A percentile compares a stretch with the other conserved stretches of the same genome.
Conservation (phyloP, 2,113 vertebrate species). For the Passer domesticus region DNA sequence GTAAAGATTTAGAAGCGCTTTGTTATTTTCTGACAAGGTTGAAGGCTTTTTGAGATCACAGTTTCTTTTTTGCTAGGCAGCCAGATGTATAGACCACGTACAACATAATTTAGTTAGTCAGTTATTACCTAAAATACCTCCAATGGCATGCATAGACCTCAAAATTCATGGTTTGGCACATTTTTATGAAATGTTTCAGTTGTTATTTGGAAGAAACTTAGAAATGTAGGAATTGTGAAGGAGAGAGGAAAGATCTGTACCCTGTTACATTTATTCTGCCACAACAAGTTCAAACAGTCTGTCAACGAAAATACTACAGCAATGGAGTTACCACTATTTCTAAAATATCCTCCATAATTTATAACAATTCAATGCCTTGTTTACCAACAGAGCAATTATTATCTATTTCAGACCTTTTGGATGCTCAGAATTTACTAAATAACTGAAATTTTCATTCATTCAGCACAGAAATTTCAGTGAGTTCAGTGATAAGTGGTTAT, state of each 20-base stretch:
- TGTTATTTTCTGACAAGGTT: conserved; percentile 14
- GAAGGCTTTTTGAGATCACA: conserved; percentile 18
- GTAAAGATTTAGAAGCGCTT: conserved; percentile 35
- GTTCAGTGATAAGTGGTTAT: rapidly evolving
- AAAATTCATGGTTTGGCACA: not conserved
- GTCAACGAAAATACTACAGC: not conserved
- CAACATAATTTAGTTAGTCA: not conserved
- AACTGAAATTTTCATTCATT: not conserved
- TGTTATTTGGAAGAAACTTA: not conserved
- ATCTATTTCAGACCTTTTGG: not conserved
- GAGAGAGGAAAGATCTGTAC: not conserved
- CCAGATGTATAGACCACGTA: not conserved
- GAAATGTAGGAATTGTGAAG: not conserved
- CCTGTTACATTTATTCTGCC: not conserved
- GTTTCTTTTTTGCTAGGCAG: not conserved
- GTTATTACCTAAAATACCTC: conserved; percentile 1
- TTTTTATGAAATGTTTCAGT: not conserved
- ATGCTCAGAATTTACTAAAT: not conserved
- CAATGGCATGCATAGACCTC: not conserved
- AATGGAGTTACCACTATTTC: rapidly evolving
- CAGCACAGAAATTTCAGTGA: not conserved
- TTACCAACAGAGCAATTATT: not conserved
- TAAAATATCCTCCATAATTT: not conserved
- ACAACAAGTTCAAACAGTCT: rapidly evolving
- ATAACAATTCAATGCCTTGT: rapidly evolving